phyloP scores from a whole-genome alignment of 2,113 vertebrate species.

The Protomyctophum bolini region DNA sequence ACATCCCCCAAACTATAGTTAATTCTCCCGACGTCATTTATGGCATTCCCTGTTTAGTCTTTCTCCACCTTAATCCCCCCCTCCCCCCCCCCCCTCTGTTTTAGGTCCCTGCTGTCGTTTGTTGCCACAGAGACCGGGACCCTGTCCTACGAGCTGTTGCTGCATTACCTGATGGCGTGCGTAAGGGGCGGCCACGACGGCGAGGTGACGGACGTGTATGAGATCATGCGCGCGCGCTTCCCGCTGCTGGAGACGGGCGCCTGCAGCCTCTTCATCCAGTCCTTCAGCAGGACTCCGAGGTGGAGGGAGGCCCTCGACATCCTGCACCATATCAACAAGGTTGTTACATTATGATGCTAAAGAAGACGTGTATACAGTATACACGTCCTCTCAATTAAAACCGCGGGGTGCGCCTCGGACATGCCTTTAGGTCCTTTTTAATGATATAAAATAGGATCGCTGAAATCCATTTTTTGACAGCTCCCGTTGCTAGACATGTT shows the following conservation, averaged over 20 bases:
- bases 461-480: no score
- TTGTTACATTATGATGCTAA: slow-evolving; percentile 8
- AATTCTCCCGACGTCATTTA: no score
- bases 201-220: slow-evolving; percentile 87
- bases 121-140: slow-evolving; percentile 82
- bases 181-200: slow-evolving; percentile 76
- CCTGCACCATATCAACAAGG: slow-evolving; percentile 84
- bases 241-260: slow-evolving; percentile 83
- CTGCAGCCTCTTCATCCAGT: slow-evolving; percentile 84
- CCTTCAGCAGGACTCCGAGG: slow-evolving; percentile 80
- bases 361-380: no score
- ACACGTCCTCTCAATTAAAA: no score
- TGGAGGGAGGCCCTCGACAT: slow-evolving; percentile 85
- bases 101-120: slow-evolving; percentile 87
- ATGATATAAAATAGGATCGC: no score
- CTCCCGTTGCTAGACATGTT: no score
- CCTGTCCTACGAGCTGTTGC: slow-evolving; percentile 82
- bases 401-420: no score
- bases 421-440: no score
- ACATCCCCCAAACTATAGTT: no score
- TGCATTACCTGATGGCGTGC: slow-evolving; percentile 87
- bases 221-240: slow-evolving; percentile 87
- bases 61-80: background rate
- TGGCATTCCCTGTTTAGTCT: no score
- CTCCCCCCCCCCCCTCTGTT: background rate